Conservation (phyloP, 1,140 invertebrate genomes). For the Rhopalosiphum maidis region DNA sequence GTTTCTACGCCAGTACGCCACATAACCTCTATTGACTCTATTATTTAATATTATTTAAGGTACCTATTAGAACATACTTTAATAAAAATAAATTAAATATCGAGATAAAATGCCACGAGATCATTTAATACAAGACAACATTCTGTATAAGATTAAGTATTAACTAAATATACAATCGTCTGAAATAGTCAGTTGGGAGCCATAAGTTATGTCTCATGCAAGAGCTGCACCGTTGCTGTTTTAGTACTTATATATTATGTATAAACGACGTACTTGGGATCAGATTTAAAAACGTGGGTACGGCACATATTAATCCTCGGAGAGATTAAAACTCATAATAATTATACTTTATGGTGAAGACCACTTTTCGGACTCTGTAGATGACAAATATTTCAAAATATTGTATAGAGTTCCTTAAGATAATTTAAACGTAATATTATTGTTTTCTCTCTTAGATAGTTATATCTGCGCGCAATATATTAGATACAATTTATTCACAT, state of each 20-base stretch:
- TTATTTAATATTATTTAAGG: too few species aligned
- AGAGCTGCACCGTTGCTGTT: neutral
- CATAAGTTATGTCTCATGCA: neutral
- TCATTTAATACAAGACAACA: neutral
- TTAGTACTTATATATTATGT: neutral
- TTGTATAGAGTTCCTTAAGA: neutral
- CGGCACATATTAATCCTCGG: too few species aligned
- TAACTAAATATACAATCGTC: neutral
- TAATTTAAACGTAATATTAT: too few species aligned
- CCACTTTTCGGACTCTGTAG: neutral
- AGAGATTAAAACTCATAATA: too few species aligned
- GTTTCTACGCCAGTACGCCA: neutral
- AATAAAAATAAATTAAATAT: neutral
- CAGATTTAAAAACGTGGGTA: too few species aligned
- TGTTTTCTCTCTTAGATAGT: too few species aligned
- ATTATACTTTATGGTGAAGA: neutral
- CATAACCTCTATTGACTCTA: neutral
- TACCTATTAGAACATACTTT: neutral
- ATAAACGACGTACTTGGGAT: too few species aligned
- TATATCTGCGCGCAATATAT: too few species aligned
- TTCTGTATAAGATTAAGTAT: too few species aligned
- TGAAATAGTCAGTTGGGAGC: neutral
- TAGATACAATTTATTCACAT: too few species aligned
- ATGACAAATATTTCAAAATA: neutral
- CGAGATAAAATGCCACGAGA: neutral